A percentile compares a stretch with the other conserved stretches of the same genome.
Evolutionary conservation across 2,797 vertebrate species (phyloP).

Genomic region (Syndactyla subalaris): DNA sequence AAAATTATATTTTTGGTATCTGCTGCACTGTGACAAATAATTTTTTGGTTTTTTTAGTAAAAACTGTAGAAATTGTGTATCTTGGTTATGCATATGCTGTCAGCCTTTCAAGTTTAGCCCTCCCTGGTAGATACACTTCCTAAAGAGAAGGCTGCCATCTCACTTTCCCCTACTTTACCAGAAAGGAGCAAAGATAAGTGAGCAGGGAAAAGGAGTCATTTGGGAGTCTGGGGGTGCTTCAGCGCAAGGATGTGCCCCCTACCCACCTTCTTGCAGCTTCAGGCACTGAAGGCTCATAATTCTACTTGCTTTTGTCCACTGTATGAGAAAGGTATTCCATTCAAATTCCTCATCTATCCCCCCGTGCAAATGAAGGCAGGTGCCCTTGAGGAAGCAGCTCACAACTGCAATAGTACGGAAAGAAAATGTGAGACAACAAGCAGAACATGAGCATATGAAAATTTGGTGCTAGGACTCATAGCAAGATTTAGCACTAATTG

Average conservation of each 20-base stretch:
- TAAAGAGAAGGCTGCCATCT: neutral
- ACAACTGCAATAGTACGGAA: neutral
- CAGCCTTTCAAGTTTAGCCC: neutral
- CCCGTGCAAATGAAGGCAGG: neutral
- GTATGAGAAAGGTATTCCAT: neutral
- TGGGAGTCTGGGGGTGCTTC: neutral
- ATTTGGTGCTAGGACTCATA: neutral
- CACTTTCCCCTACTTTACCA: neutral
- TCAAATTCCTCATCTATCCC: neutral
- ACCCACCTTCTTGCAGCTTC: neutral
- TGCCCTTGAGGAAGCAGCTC: neutral
- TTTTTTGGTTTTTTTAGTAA: neutral
- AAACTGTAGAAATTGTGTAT: neutral
- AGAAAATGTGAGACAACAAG: neutral
- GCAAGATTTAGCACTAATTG: neutral
- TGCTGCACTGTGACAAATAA: neutral
- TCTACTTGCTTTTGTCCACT: neutral
- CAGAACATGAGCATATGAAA: neutral
- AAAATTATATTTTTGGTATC: neutral
- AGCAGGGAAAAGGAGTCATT: accelerated
- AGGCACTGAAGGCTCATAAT: neutral
- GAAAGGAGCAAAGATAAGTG: neutral
- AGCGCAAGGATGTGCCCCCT: neutral
- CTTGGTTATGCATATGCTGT: neutral
- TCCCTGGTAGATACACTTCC: neutral